These are phyloP conservation scores for Drosophila parabipectinata DNA, from an alignment of 1,140 invertebrate species.

Conservation along the genomic window DNA sequence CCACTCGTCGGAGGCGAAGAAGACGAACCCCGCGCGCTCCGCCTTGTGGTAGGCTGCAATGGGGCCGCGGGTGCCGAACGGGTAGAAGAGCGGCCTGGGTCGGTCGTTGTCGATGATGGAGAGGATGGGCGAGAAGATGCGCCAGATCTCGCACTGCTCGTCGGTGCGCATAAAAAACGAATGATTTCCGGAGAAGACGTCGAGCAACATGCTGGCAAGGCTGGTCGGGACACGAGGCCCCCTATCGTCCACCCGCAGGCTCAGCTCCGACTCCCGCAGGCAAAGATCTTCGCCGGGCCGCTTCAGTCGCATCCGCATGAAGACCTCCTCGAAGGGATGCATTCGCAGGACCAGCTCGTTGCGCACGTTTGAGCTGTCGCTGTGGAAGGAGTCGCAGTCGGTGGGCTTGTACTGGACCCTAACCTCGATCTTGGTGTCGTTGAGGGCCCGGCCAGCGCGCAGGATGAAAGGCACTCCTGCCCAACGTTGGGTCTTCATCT, in stretches of 20 bases:
- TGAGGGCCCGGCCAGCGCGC: constrained; percentile 60
- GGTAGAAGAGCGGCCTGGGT: constrained; percentile 49
- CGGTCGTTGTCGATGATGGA: constrained; percentile 42
- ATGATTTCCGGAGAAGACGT: constrained; percentile 57
- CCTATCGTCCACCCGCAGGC: constrained; percentile 29
- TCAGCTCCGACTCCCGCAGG: constrained; percentile 49
- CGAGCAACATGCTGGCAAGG: constrained; percentile 32
- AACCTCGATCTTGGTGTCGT: constrained; percentile 63
- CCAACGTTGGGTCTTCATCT: constrained; percentile 56
- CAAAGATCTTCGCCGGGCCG: constrained; percentile 38
- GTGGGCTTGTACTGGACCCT: constrained; percentile 60
- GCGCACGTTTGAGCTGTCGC: constrained; percentile 6
- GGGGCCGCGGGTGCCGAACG: constrained; percentile 58
- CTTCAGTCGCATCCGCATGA: constrained; percentile 65
- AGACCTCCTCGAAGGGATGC: constrained; percentile 50
- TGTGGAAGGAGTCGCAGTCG: constrained; percentile 31
- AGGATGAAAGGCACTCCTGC: constrained; percentile 63
- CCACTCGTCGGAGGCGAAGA: constrained; percentile 56
- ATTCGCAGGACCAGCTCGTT: constrained; percentile 62
- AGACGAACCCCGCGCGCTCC: constrained; percentile 43
- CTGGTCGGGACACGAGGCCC: neutral
- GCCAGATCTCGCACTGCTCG: constrained; percentile 70
- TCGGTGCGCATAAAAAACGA: constrained; percentile 68
- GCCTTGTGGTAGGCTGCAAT: constrained; percentile 55
- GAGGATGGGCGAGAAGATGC: constrained; percentile 61